These are phyloP conservation scores for Spongilla lacustris DNA, from an alignment of 37 sponge, comb jelly and placozoan species.

Conservation along the genomic window DNA sequence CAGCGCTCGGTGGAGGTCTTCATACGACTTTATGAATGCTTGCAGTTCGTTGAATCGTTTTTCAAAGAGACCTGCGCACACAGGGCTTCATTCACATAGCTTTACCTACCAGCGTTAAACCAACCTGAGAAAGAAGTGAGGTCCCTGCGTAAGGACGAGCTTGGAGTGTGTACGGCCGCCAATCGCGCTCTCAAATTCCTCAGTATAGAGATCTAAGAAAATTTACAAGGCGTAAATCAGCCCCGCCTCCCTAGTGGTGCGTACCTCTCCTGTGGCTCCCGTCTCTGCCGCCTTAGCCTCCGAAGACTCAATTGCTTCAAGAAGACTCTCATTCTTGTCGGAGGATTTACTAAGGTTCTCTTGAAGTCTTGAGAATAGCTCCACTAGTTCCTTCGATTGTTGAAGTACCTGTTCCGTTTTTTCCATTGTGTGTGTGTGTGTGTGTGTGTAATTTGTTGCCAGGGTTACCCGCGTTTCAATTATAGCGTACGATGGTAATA, in stretches of 20 bases:
- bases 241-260: not conserved
- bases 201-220: constrained; percentile 50
- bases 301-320: constrained; percentile 80
- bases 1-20: constrained; percentile 37
- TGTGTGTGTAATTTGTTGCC: constrained; percentile 3
- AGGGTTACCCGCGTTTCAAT: not conserved
- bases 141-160: constrained; percentile 69
- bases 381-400: constrained; percentile 21
- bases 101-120: not conserved
- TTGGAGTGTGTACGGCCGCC: constrained; percentile 81
- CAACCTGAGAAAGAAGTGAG: constrained; percentile 54
- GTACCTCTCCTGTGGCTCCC: not conserved
- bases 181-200: constrained; percentile 77
- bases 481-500: not conserved
- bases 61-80: constrained; percentile 56
- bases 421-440: too few species aligned
- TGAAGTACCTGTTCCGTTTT: constrained; percentile 2
- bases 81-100: too few species aligned
- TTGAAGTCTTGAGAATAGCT: constrained; percentile 38
- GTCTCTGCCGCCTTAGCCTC: constrained; percentile 44
- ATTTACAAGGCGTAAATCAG: not conserved
- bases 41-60: constrained; percentile 57
- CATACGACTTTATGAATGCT: constrained; percentile 9
- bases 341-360: constrained; percentile 57
- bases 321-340: constrained; percentile 78